phyloP scores from a whole-genome alignment of 2,113 vertebrate genomes.

The Atrichornis clamosus region DNA sequence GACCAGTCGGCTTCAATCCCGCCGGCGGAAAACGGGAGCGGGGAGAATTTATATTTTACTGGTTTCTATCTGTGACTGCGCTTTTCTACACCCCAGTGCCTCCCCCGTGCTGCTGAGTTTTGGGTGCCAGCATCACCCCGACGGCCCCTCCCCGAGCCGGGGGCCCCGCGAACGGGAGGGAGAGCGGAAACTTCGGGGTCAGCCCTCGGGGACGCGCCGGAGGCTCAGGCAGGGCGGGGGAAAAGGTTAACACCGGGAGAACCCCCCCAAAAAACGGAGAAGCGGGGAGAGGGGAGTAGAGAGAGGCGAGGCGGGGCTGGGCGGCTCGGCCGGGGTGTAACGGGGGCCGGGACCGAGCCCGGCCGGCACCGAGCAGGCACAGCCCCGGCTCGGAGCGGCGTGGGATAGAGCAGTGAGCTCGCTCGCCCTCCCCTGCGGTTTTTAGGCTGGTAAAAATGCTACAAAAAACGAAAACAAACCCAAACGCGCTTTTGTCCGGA shows the following conservation, averaged over 20 bases:
- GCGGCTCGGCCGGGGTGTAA: background rate
- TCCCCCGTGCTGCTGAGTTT: constrained; percentile 71
- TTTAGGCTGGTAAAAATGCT: background rate
- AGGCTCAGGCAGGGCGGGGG: background rate
- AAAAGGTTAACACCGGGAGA: background rate
- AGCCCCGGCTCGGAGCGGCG: too few relatives aligned
- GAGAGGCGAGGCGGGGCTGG: background rate
- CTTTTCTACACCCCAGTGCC: background rate
- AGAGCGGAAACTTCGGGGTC: background rate
- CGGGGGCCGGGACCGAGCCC: background rate
- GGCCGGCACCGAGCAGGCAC: background rate
- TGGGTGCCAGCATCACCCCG: constrained; percentile 50
- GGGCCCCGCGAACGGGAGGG: background rate
- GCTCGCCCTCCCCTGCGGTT: background rate
- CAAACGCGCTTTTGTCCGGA: background rate
- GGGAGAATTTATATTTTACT: background rate
- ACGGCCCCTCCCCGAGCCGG: constrained; percentile 7
- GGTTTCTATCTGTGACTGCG: background rate
- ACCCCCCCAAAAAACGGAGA: background rate
- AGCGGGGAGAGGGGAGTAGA: background rate
- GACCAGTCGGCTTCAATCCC: background rate
- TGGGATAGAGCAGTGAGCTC: too few relatives aligned
- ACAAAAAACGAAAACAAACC: background rate
- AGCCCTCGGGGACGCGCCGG: background rate
- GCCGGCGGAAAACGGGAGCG: background rate